Evolutionary conservation across 2,113 vertebrate species (phyloP).

Genomic region (Anoplopoma fimbria): DNA sequence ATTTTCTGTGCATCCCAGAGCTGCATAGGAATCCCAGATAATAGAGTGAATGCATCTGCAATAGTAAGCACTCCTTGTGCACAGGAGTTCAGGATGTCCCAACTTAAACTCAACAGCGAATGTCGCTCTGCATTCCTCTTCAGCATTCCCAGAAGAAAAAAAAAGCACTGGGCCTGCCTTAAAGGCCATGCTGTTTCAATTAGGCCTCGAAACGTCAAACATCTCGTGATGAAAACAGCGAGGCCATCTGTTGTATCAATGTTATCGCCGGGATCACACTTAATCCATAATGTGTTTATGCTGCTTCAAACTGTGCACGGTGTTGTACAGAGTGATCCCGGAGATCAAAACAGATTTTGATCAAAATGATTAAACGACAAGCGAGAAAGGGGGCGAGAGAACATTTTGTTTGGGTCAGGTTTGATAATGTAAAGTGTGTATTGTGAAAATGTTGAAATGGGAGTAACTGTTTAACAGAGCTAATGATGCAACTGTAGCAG

Average conservation of each 20-base stretch:
- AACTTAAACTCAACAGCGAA: slow-evolving; percentile 31
- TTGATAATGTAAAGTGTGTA: neutral
- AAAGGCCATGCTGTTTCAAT: slow-evolving; percentile 70
- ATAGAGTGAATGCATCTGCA: neutral
- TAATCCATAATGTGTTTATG: slow-evolving; percentile 72
- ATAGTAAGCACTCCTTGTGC: neutral
- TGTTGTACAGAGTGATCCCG: slow-evolving; percentile 21
- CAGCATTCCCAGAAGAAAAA: slow-evolving; percentile 47
- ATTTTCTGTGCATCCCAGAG: neutral
- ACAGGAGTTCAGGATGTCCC: slow-evolving; percentile 46
- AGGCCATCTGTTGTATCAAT: slow-evolving; percentile 61
- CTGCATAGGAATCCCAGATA: neutral
- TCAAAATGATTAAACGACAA: slow-evolving; percentile 3
- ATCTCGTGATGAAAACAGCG: slow-evolving; percentile 65
- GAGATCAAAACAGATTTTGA: slow-evolving; percentile 22
- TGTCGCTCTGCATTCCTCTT: slow-evolving; percentile 67
- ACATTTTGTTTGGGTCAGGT: slow-evolving; percentile 28
- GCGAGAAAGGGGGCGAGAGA: slow-evolving; percentile 6
- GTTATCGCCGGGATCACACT: slow-evolving; percentile 57
- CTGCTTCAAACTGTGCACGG: slow-evolving; percentile 55
- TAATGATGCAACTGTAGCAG: slow-evolving; percentile 9
- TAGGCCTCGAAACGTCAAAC: slow-evolving; percentile 56
- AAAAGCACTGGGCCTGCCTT: slow-evolving; percentile 42
- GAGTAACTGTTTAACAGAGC: neutral
- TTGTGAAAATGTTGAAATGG: neutral